Evolutionary conservation across 2,888 invertebrate genomes (phyloP), one percentile per base, ranked within the genome.

Genomic region (Agrypnus murinus): DNA sequence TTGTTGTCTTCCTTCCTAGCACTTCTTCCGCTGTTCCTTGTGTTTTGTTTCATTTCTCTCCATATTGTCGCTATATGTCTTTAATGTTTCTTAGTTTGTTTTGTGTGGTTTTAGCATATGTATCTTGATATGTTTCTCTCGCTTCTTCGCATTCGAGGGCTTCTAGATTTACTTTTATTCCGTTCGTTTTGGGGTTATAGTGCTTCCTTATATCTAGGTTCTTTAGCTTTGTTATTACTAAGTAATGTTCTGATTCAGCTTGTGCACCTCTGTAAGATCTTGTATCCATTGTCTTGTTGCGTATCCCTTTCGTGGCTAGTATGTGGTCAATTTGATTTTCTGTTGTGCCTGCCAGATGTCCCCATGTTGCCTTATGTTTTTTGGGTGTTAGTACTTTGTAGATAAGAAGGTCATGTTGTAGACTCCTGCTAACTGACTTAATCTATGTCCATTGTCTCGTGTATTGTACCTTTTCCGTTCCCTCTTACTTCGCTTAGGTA

Each of bases 281-380:
- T 36, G 58, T 58, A 12, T 58, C 38, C 36, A 38, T 50, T 50
- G 25, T 58, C 19, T 32, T 58, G 14, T 38, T 58, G 15, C 58
- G 14, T 31, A 31, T 55, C 12, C 34, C 55, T 55, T 31, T 50
- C 25, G 50, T 25, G 25, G 50, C 50, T 10, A 50, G 17, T 55
- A 55, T 55, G 34, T 58, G 38, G 38, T 58, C 38, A 58, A 58
- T 58, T 58, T 58, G 34, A n/a, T n/a, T n/a, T n/a, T n/a, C n/a
- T n/a, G n/a, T n/a, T n/a, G n/a, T n/a, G n/a, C n/a, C n/a, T n/a
- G 58, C 36, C 19, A 12, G 58, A 38, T 58, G 58, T 58, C 58
- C 36, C 38, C 58, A 58, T 58, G 53, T 58, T 36, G 15, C 58
- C 17, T 58, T 58, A 58, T 58, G 58, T 58, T 58, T 58, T 38